These are phyloP conservation scores for Diacarnus erythraeanus DNA, from an alignment of 37 sponge, comb jelly and placozoan genomes.

Conservation along the genomic window DNA sequence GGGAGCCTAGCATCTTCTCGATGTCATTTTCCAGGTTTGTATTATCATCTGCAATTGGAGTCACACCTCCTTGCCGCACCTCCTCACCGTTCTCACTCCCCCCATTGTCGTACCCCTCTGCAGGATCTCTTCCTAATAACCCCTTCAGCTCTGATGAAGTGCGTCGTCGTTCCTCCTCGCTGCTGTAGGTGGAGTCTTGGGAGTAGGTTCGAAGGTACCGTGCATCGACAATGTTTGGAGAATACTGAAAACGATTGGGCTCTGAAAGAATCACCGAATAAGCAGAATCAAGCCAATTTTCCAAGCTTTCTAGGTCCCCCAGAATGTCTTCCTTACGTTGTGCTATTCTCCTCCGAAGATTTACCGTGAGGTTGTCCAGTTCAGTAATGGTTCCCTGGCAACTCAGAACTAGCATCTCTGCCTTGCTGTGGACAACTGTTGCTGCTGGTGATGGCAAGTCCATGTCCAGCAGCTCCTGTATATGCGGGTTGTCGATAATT, in stretches of 20 bases:
- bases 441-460: background rate
- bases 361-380: background rate
- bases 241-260: background rate
- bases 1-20: no score
- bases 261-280: background rate
- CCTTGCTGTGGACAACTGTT: background rate
- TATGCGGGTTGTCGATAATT: background rate
- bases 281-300: background rate
- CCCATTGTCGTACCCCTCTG: no score
- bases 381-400: background rate
- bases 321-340: background rate
- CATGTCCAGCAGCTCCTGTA: background rate
- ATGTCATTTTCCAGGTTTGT: background rate
- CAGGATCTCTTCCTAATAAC: no score
- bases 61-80: background rate
- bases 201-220: background rate
- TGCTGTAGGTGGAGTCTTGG: background rate
- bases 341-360: background rate
- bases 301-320: background rate
- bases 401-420: background rate
- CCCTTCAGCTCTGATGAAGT: background rate
- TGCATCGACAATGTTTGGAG: background rate
- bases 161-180: background rate
- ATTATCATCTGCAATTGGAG: background rate
- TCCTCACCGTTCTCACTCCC: background rate